Evolutionary conservation across 2,113 vertebrate species (phyloP).

Genomic region (Lepidiolamprologus cunningtoni): DNA sequence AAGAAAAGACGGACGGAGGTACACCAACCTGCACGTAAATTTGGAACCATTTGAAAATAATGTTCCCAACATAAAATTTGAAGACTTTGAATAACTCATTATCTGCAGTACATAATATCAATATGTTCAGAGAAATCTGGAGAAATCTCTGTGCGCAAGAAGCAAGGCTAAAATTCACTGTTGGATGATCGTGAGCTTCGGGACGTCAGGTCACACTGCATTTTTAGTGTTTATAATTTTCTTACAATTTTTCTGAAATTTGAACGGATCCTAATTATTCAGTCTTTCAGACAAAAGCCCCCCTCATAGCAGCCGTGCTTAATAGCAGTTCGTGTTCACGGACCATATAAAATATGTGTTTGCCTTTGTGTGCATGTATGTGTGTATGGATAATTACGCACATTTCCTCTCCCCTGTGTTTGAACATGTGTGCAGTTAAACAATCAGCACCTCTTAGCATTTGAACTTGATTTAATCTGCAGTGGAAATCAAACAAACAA

Average conservation of each 20-base stretch:
- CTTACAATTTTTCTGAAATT: neutral
- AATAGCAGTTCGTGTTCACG: neutral
- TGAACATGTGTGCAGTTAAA: neutral
- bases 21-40: neutral
- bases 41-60: neutral
- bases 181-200: neutral
- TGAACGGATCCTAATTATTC: neutral
- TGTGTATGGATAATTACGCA: neutral
- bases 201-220: fast-evolving
- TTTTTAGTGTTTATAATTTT: neutral
- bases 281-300: neutral
- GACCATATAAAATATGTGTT: neutral
- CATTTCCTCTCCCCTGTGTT: neutral
- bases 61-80: neutral
- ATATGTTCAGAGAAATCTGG: neutral
- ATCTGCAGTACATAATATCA: neutral
- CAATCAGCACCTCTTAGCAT: neutral
- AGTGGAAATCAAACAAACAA: constrained; percentile 19
- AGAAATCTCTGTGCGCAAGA: neutral
- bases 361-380: neutral
- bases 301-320: neutral
- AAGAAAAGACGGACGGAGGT: neutral
- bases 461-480: constrained; percentile 6
- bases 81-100: neutral
- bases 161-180: neutral